These are phyloP conservation scores for Hypsopygia costalis DNA, from an alignment of 2,888 invertebrate species.

Conservation along the genomic window DNA sequence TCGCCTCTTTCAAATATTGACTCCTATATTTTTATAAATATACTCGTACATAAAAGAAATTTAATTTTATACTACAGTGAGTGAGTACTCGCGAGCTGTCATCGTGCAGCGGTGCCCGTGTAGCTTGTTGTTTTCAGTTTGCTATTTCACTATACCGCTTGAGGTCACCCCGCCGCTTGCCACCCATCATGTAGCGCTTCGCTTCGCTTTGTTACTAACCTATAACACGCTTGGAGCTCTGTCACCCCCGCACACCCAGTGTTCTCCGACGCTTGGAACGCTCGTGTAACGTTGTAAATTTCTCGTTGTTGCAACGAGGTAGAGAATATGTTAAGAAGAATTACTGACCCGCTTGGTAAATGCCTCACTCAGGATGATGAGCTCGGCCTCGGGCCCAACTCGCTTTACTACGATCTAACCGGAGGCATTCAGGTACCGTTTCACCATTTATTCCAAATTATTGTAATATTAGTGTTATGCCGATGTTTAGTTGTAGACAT, in stretches of 20 bases:
- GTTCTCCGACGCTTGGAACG: constrained; percentile 45
- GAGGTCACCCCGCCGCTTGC: constrained; percentile 42
- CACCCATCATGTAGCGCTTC: constrained; percentile 50
- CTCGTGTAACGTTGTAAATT: constrained; percentile 55
- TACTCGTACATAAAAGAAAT: no score
- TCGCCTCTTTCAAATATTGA: not conserved
- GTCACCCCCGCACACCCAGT: constrained; percentile 33
- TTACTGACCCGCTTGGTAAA: constrained; percentile 77
- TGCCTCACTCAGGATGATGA: constrained; percentile 78
- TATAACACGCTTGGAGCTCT: constrained; percentile 54
- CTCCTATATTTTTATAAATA: no score
- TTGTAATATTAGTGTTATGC: constrained; percentile 18
- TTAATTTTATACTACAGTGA: no score
- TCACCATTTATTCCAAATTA: constrained; percentile 15
- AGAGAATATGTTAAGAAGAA: constrained; percentile 68
- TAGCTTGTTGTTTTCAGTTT: constrained; percentile 51
- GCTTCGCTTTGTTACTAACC: constrained; percentile 43
- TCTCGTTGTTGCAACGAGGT: constrained; percentile 68
- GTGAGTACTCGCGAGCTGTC: not conserved
- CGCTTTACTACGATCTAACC: constrained; percentile 78
- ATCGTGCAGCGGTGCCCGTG: constrained; percentile 23
- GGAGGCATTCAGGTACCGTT: constrained; percentile 79
- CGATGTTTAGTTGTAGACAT: constrained; percentile 24
- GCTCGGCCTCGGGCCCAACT: constrained; percentile 76
- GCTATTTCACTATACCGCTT: constrained; percentile 63